These are phyloP conservation scores for Drosophila leontia DNA, from an alignment of 1,140 invertebrate genomes.

Conservation along the genomic window DNA sequence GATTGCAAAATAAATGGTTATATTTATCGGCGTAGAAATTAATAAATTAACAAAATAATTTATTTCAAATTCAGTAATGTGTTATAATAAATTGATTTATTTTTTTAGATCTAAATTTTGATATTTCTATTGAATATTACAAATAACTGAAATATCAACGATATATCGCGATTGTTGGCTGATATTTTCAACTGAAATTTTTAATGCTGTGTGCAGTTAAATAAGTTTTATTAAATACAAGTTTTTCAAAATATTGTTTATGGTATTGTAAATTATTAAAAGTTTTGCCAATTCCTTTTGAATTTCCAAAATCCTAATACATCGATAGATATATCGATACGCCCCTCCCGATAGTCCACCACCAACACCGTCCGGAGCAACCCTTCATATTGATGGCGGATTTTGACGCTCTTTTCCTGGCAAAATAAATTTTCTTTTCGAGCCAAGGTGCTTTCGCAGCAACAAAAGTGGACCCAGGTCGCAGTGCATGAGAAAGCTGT, in stretches of 20 bases:
- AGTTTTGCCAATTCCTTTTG: not conserved
- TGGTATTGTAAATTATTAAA: not conserved
- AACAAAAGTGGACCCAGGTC: constrained; percentile 10
- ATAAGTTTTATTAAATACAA: no score
- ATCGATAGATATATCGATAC: constrained; percentile 23
- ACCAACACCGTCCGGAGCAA: constrained; percentile 25
- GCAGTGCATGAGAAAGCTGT: constrained; percentile 25
- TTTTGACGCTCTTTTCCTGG: constrained; percentile 68
- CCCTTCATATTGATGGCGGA: constrained; percentile 74
- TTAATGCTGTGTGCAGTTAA: no score
- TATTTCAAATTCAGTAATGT: not conserved
- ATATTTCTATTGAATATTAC: no score
- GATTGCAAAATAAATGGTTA: constrained; percentile 4
- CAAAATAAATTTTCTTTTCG: constrained; percentile 60
- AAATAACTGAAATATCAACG: no score
- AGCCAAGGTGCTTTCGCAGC: constrained; percentile 42
- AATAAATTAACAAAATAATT: not conserved
- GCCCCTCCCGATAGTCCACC: not conserved
- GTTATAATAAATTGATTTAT: no score
- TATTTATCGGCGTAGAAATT: not conserved
- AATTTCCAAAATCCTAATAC: not conserved
- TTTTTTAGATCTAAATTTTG: no score
- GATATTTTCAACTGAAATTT: no score
- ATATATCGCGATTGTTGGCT: no score
- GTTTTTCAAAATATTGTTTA: no score